phyloP scores from a whole-genome alignment of 2,888 invertebrate genomes.

The Pyrrhia umbra region DNA sequence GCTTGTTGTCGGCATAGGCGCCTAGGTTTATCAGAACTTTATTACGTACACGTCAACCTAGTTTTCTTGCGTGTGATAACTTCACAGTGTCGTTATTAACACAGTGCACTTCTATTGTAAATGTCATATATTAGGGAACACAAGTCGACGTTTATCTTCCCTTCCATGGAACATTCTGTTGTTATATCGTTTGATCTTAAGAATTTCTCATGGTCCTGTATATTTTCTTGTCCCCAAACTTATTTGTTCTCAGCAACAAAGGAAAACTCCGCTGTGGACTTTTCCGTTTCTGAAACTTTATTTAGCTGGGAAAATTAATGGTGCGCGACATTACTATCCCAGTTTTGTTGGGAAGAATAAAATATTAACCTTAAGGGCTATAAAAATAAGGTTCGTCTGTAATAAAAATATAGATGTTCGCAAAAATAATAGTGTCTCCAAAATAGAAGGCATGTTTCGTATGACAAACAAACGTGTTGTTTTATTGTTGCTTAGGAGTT shows the following conservation, averaged over 20 bases:
- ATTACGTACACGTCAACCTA: constrained; percentile 32
- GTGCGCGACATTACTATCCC: constrained; percentile 60
- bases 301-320: constrained; percentile 64
- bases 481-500: constrained; percentile 1
- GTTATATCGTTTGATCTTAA: constrained; percentile 59
- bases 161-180: constrained; percentile 45
- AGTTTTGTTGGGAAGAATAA: constrained; percentile 48
- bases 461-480: constrained; percentile 17
- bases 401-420: constrained; percentile 29
- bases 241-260: constrained; percentile 64
- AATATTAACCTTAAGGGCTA: constrained; percentile 53
- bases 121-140: constrained; percentile 5
- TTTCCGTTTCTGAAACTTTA: constrained; percentile 65
- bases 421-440: constrained; percentile 26
- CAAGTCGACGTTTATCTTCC: constrained; percentile 31
- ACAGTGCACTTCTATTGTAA: constrained; percentile 1
- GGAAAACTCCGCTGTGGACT: constrained; percentile 61
- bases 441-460: constrained; percentile 22
- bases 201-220: constrained; percentile 47
- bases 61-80: constrained; percentile 11
- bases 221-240: constrained; percentile 60
- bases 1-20: constrained; percentile 41
- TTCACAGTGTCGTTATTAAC: constrained; percentile 1
- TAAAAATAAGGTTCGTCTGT: constrained; percentile 46
- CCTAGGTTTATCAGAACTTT: constrained; percentile 43